Percentiles rank a stretch among this genome's conserved stretches.
phyloP scores from a whole-genome alignment of 2,113 vertebrate species.

The Odontophorus gujanensis region DNA sequence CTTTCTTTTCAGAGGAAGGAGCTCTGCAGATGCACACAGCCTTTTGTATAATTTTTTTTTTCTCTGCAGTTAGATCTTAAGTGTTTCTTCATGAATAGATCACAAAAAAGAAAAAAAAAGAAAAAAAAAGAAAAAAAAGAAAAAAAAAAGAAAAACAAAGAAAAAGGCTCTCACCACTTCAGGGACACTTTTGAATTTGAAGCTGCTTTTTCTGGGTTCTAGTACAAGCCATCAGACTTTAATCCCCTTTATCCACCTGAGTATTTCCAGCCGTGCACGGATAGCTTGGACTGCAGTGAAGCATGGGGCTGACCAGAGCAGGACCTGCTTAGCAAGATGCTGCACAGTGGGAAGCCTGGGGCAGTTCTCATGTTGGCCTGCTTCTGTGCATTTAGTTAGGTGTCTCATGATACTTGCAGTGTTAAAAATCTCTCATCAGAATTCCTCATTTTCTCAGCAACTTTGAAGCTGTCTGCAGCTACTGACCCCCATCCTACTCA shows the following conservation, averaged over 20 bases:
- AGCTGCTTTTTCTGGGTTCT: background rate
- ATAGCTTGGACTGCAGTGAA: background rate
- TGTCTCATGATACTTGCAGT: background rate
- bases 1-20: slow-evolving; percentile 24
- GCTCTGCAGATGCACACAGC: slow-evolving; percentile 30
- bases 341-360: background rate
- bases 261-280: background rate
- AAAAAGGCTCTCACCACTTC: background rate
- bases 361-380: background rate
- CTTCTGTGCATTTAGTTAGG: background rate
- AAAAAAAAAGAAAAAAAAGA: background rate
- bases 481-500: background rate
- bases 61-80: background rate
- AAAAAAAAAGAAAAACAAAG: background rate
- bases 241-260: background rate
- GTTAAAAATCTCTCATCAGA: background rate
- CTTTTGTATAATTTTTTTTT: background rate
- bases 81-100: background rate
- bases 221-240: background rate
- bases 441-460: background rate
- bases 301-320: background rate
- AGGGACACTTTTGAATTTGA: background rate
- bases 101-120: background rate
- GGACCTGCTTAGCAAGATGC: background rate
- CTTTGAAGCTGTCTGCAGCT: background rate